Base-by-base conservation (phyloP, 2,888 invertebrate genomes). In the Plagiodera versicolora region DNA sequence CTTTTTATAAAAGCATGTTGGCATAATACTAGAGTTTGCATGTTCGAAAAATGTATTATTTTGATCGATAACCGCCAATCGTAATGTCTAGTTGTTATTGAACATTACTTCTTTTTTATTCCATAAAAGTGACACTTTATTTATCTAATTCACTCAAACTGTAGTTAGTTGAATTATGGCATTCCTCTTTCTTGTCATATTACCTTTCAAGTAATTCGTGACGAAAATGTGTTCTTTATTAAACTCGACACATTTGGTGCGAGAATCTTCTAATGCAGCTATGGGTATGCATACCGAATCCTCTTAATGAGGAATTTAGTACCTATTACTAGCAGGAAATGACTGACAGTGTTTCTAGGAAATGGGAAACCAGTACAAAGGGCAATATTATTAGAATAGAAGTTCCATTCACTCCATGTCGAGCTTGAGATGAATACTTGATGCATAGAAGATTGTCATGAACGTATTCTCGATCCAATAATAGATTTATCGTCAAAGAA, bases 211-310 rank as follows among this genome's bases (percentile, higher is more conserved):
- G 51, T 55, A 24, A 35, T 19, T 53, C 61, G 54, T 58, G 24
- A 48, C 55, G 54, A 58, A 61, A 61, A 61, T 55, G 54, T 61
- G 61, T 58, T 58, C 58, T 61, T 61, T 58, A 61, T 61, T 50
- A 61, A 39, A 54, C 17, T 39, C 49, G 55, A 45, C 49, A 24
- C 44, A 57, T 61, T 54, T 32, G 48, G 20, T 30, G 35, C 28
- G 57, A 45, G 54, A 61, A 61, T 61, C 54, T 54, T 54, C 58
- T 61, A 61, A 61, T 57, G 46, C 58, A 50, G 55, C 61, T 50
- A 57, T 58, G 45, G 61, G 55, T 50, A 61, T 61, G 61, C 58
- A 30, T 50, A 46, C 35, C 35, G 54, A 45, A 19, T 55, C 50
- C 54, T 48, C 54, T 55, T 61, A 55, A 56, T 58, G 58, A 57